These are phyloP conservation scores for Calliphora vicina DNA, from an alignment of 1,140 invertebrate species.

Conservation along the genomic window DNA sequence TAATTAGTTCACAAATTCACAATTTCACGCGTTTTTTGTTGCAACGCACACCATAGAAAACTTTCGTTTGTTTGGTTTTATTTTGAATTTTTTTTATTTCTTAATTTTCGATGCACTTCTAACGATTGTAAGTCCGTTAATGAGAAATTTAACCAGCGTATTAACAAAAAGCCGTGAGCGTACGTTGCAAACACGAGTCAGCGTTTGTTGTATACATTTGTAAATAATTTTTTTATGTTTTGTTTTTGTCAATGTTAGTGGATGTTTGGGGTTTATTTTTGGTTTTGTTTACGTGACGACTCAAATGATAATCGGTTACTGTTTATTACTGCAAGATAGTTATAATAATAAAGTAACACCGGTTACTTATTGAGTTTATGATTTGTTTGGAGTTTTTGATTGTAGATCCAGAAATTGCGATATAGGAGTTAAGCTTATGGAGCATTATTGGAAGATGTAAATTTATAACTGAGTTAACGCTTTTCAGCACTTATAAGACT, in stretches of 20 bases:
- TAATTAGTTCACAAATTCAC: not conserved
- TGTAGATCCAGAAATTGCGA: too few species aligned
- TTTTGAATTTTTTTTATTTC: not conserved
- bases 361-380: too few species aligned
- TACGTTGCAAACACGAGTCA: not conserved
- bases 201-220: not conserved
- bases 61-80: not conserved
- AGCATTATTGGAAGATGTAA: too few species aligned
- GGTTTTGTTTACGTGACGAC: not conserved
- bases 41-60: not conserved
- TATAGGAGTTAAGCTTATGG: too few species aligned
- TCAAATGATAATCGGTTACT: not conserved
- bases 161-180: slow-evolving; percentile 14
- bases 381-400: too few species aligned
- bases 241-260: not conserved
- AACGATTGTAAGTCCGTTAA: slow-evolving; percentile 24
- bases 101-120: slow-evolving; percentile 28
- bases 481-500: too few species aligned
- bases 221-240: not conserved
- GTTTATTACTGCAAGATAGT: not conserved
- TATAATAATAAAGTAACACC: too few species aligned
- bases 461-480: too few species aligned
- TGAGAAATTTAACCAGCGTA: slow-evolving; percentile 20
- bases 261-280: not conserved
- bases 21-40: not conserved